phyloP scores from a whole-genome alignment of 2,113 vertebrate genomes.

The Macrotus californicus region DNA sequence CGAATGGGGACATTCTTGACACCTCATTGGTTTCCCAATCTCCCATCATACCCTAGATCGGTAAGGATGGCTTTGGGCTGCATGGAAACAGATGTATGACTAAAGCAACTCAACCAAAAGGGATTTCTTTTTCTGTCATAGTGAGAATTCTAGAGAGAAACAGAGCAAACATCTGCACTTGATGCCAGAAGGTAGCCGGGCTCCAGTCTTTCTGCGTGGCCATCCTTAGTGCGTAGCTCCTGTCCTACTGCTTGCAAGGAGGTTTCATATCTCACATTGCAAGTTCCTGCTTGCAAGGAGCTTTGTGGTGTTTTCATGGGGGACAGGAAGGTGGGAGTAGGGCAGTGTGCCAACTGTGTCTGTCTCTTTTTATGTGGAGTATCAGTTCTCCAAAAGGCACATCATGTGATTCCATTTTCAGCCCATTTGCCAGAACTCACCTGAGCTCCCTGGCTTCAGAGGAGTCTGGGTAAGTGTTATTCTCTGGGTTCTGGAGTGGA shows the following conservation, averaged over 20 bases:
- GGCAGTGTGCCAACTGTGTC: not conserved
- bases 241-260: not conserved
- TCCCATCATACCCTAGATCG: fast-evolving
- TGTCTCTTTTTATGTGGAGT: not conserved
- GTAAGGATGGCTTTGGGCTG: not conserved
- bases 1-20: too few relatives aligned
- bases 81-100: not conserved
- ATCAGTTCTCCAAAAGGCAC: not conserved
- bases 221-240: not conserved
- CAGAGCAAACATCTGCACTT: not conserved
- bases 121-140: not conserved
- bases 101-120: not conserved
- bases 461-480: not conserved
- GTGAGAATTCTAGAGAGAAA: not conserved
- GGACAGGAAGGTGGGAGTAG: not conserved
- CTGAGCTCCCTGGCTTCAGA: not conserved
- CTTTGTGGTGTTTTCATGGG: fast-evolving
- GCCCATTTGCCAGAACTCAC: not conserved
- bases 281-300: not conserved
- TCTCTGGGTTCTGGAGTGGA: not conserved
- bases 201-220: not conserved
- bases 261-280: not conserved
- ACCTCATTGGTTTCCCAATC: not conserved
- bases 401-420: not conserved
- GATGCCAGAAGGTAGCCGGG: not conserved